A percentile compares a stretch with the other conserved stretches of the same genome.
Evolutionary conservation across 2,797 vertebrate species (phyloP).

Genomic region (Alauda arvensis): DNA sequence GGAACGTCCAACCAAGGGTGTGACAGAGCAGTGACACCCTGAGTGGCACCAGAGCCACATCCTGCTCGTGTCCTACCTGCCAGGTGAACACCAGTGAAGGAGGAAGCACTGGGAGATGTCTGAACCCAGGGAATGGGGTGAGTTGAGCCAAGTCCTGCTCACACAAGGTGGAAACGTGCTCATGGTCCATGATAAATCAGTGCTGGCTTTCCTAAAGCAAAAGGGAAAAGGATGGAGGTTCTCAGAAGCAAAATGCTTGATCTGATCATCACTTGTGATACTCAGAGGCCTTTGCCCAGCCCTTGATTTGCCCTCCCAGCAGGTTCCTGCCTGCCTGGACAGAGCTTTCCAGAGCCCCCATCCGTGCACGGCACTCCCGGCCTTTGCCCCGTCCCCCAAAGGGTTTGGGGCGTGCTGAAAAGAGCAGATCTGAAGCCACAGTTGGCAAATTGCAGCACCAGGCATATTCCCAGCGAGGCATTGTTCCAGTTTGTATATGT

Average conservation of each 20-base stretch:
- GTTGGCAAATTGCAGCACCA: conserved; percentile 65
- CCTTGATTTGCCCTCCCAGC: background rate
- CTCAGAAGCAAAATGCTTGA: background rate
- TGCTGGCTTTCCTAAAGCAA: background rate
- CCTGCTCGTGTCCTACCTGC: accelerated
- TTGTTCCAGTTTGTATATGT: conserved; percentile 65
- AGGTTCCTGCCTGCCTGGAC: background rate
- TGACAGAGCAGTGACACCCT: background rate
- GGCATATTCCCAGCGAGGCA: conserved; percentile 57
- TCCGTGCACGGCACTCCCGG: background rate
- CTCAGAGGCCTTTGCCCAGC: background rate
- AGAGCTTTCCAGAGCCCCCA: background rate
- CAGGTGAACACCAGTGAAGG: background rate
- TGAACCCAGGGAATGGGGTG: background rate
- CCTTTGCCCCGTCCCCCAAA: conserved; percentile 47
- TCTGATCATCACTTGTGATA: background rate
- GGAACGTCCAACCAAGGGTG: too few species aligned
- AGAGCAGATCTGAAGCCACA: conserved; percentile 58
- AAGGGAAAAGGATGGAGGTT: background rate
- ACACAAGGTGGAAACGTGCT: accelerated
- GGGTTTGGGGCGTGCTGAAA: conserved; percentile 45
- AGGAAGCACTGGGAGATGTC: background rate
- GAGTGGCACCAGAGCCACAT: background rate
- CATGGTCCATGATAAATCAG: background rate
- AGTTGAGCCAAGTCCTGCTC: background rate